Base-by-base conservation (phyloP, 2,888 invertebrate genomes). In the Pandemis corylana region DNA sequence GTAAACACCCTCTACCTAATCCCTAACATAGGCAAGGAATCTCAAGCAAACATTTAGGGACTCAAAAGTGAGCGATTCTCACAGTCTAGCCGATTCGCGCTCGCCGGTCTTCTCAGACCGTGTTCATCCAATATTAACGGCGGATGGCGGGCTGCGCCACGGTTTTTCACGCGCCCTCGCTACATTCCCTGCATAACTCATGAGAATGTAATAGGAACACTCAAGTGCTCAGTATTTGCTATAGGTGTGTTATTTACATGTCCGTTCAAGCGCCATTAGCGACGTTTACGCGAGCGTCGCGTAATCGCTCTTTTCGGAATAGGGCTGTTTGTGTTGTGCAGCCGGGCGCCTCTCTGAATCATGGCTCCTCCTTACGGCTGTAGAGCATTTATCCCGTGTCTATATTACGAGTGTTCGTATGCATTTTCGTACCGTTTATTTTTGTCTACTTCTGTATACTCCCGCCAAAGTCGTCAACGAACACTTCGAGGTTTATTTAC, bases 71-170 rank as follows among this genome's bases (percentile, higher is more conserved):
- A 87, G 79, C 87, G 86, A 90, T 89, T 90, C 87, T 85, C 84
- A 85, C 85, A 89, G 88, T 90, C 87, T 89, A 87, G 88, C 86
- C 89, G 89, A 90, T 90, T 85, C 83, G 80, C 81, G 82, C 81
- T 80, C 81, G 82, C 81, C 76, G 84, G 83, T 83, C 84, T 86
- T 86, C 83, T 82, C 86, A 88, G 90, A 87, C 88, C 89, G 81
- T 79, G 82, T 85, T 92, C 92, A 92, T 93, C 81, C 88, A 93
- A 90, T 93, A 94, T 94, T 94, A 89, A 94, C 86, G 83, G 77
- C 83, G 80, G 80, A 85, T 85, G 84, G 84, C 83, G 80, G 81
- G 83, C 80, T 84, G 81, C 78, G 84, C 85, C 85, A 86, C 88
- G 89, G 88, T 91, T 92, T 93, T 92, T 93, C 92, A 89, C 92